Evolutionary conservation across 2,888 invertebrate species (phyloP).

Genomic region (Agrochola macilenta): DNA sequence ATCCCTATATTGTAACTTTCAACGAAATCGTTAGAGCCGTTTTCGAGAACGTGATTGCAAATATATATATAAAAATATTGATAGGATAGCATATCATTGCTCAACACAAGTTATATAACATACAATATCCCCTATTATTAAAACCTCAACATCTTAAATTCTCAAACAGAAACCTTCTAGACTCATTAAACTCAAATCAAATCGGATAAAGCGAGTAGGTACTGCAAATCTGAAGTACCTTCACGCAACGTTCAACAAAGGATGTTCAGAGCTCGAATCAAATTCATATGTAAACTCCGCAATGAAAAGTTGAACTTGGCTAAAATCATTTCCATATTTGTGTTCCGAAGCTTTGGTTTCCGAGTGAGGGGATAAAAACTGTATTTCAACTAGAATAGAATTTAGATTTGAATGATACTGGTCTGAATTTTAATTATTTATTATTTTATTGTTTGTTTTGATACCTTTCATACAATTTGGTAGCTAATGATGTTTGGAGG

Average conservation of each 20-base stretch:
- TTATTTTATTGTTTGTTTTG: background rate
- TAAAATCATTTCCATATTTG: conserved; percentile 54
- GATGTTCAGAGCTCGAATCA: conserved; percentile 32
- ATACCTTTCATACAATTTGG: background rate
- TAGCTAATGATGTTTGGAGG: background rate
- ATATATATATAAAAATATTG: too few relatives aligned
- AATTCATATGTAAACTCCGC: conserved; percentile 55
- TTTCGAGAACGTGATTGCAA: too few relatives aligned
- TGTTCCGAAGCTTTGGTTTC: conserved; percentile 5
- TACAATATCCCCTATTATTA: background rate
- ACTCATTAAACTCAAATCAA: conserved; percentile 27
- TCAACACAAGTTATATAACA: background rate
- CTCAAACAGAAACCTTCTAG: background rate
- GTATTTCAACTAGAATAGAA: conserved; percentile 9
- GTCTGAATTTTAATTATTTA: conserved; percentile 2
- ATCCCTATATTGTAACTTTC: too few relatives aligned
- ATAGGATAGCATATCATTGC: too few relatives aligned
- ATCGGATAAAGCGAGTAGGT: conserved; percentile 14
- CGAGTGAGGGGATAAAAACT: conserved; percentile 6
- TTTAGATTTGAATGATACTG: background rate
- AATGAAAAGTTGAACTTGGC: conserved; percentile 48
- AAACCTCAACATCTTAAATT: background rate
- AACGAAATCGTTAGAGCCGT: too few relatives aligned
- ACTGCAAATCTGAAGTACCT: conserved; percentile 22
- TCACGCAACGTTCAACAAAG: conserved; percentile 31